Evolutionary conservation across 1,140 invertebrate species (phyloP), one percentile per base, ranked within the genome.

Genomic region (Zaprionus vittiger): DNA sequence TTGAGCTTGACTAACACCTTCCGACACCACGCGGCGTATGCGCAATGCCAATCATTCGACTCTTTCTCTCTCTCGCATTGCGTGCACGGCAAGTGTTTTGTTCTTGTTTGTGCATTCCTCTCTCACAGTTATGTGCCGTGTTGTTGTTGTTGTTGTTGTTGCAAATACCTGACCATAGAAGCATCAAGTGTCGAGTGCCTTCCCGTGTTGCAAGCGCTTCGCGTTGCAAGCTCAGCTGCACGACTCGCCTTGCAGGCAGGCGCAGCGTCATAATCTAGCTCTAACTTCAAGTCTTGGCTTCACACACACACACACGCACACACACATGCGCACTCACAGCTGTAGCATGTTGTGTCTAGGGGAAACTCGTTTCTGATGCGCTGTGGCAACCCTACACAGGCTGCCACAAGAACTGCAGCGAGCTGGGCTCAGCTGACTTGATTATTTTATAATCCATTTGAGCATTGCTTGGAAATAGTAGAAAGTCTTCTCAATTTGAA

Each of bases 71-170:
- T 17, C 56, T 75, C 56, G 54, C 69, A 66, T 82, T 82, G 80
- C 70, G 72, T 79, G 70, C 78, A 60, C 37, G 47, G 61, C 74
- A 34, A 80, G 84, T 87, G 78, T 89, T 89, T 69, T 77, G 74
- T 86, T 86, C 84, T 75, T 87, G 78, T 87, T 87, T 83, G 68
- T 70, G 81, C 83, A 87, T 87, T 89, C 83, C 78, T 78, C 57
- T 74, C 57, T 72, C 77, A 83, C 70, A 80, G 78, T 70, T 79
- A 79, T 76, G 47, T 49, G 49, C 67, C 20, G 52, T 55, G 34
- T 41, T 56, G 22, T 24, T 55, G 37, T 9, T 41, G 37, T 9
- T 41, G 60, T 55, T 72, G 72, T 56, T 74, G 59, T 69, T 49
- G 65, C 54, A 80, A 69, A 80, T 86, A 87, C 80, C 84, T 86